Base-by-base conservation (phyloP, 1,140 invertebrate genomes). In the Yoshiicerus persimilis region DNA sequence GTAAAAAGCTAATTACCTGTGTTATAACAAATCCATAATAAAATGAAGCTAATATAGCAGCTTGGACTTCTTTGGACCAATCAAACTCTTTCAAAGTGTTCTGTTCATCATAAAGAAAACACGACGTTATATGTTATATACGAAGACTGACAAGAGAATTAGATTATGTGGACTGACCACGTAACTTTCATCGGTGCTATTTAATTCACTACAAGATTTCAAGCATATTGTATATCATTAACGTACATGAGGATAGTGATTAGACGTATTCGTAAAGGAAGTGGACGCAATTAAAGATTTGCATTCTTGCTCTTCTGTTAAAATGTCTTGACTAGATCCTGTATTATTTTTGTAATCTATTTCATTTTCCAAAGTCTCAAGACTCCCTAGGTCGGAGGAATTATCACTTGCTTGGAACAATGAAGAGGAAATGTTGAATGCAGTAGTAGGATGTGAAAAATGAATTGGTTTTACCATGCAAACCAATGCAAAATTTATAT, bases 11-110 rank as follows among this genome's bases (percentile, higher is more conserved):
- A 41, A 56, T 86, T 77, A 90, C 91, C 89, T 94, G 94, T 0
- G 92, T 92, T 3, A 92, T 62, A 0, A 92, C 89, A 88, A 92
- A 93, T 11, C 93, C 93, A 83, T 92, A 92, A 88, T 92, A 93
- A 90, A 93, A 93, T 16, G 92, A 91, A 1, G 92, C 92, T 9
- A 93, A 70, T 39, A 93, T 91, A 9, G 89, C 80, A 20, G 92
- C 92, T 91, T 93, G 92, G 0, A 91, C 86, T 20, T 91, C 90
- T 91, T 92, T 92, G 11, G 89, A 87, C 92, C 92, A 92, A 32
- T 92, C 90, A 62, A 92, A 92, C 23, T 91, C 90, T 1, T n/a
- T n/a, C 20, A 56, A 16, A n/a, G 20, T n/a, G 25, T 91, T 92
- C 90, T 91, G 86, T 41, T 32, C 64, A 87, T 84, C n/a, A 41